Evolutionary conservation across 2,797 vertebrate genomes (phyloP).

Genomic region (Poeciliopsis turneri): DNA sequence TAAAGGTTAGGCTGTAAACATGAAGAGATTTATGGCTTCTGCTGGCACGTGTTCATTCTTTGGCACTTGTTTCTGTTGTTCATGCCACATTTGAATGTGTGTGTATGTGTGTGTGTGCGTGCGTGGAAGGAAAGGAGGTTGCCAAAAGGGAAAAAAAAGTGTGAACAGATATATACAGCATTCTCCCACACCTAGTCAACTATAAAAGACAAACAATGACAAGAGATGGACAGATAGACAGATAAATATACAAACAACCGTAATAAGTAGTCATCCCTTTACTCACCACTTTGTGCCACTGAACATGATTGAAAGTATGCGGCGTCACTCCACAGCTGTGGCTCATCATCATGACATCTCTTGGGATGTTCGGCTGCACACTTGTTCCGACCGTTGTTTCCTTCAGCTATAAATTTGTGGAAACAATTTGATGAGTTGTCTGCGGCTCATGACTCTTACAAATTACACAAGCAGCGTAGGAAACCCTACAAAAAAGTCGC

Average conservation of each 20-base stretch:
- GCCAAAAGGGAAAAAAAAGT: constrained; percentile 17
- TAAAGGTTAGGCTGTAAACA: constrained; percentile 71
- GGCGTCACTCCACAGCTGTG: constrained; percentile 29
- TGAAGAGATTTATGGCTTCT: constrained; percentile 72
- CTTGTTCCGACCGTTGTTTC: neutral
- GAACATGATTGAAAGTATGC: constrained; percentile 36
- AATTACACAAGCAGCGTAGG: constrained; percentile 20
- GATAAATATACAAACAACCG: constrained; percentile 7
- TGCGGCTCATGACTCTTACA: neutral
- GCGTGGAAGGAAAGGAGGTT: constrained; percentile 42
- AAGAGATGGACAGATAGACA: neutral
- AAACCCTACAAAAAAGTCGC: constrained; percentile 3
- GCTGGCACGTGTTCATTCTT: constrained; percentile 64
- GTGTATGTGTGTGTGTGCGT: constrained; percentile 5
- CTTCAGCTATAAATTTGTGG: neutral
- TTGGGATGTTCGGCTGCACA: neutral
- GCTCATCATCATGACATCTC: constrained; percentile 11
- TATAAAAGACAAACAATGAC: constrained; percentile 27
- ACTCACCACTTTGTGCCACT: constrained; percentile 17
- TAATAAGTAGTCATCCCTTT: constrained; percentile 15
- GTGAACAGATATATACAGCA: constrained; percentile 28
- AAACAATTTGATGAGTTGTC: neutral
- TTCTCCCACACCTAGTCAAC: constrained; percentile 34
- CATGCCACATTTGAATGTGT: constrained; percentile 30
- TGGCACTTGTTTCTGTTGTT: constrained; percentile 69